Evolutionary conservation across 2,888 invertebrate genomes (phyloP).

Genomic region (Acleris holmiana): DNA sequence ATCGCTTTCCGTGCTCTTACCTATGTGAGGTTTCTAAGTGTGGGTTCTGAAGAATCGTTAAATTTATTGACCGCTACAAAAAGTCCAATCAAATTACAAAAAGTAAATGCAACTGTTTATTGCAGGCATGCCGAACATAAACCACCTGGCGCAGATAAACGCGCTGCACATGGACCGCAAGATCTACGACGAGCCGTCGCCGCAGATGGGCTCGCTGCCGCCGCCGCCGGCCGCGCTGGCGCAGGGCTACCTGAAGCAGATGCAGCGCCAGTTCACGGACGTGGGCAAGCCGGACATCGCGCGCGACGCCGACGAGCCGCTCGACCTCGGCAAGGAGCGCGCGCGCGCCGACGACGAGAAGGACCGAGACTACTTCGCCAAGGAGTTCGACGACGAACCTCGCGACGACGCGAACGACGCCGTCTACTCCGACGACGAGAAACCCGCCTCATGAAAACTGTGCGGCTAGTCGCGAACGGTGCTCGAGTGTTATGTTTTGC

Average conservation of each 20-base stretch:
- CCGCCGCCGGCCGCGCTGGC: conserved; percentile 78
- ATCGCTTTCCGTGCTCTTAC: no score
- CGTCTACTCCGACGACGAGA: conserved; percentile 79
- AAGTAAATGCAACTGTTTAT: not conserved
- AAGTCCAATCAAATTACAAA: not conserved
- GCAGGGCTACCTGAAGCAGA: conserved; percentile 86
- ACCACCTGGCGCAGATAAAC: conserved; percentile 91
- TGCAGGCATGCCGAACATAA: conserved; percentile 88
- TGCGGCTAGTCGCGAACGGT: conserved; percentile 66
- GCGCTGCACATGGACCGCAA: conserved; percentile 83
- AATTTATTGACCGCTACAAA: no score
- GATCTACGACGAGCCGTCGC: conserved; percentile 84
- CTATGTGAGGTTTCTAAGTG: no score
- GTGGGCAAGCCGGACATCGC: conserved; percentile 84
- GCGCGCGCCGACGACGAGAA: conserved; percentile 80
- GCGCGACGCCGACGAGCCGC: conserved; percentile 80
- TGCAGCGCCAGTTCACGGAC: conserved; percentile 86
- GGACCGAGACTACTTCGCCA: conserved; percentile 64
- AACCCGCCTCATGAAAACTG: conserved; percentile 67
- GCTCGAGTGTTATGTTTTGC: conserved; percentile 81
- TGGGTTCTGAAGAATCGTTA: no score
- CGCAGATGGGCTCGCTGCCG: conserved; percentile 82
- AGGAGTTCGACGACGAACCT: conserved; percentile 68
- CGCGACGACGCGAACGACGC: conserved; percentile 68
- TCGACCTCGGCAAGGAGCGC: conserved; percentile 83